Percentiles rank a stretch among this genome's conserved stretches.
phyloP scores from a whole-genome alignment of 2,888 invertebrate species.

The Acanthosepion esculentum region DNA sequence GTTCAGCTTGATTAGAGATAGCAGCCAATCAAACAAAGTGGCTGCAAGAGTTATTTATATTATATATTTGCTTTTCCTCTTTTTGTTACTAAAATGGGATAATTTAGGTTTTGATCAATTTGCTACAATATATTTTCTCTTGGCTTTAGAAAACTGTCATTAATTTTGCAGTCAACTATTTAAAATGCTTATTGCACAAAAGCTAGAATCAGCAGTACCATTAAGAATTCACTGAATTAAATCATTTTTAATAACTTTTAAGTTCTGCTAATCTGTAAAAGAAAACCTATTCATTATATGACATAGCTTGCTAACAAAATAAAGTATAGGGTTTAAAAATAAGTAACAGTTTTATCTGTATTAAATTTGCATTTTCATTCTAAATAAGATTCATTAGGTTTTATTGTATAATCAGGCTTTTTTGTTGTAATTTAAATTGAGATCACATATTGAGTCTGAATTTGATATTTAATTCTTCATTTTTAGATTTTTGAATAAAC shows the following conservation, averaged over 20 bases:
- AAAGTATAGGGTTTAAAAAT: neutral
- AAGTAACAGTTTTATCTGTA: neutral
- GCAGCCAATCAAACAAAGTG: constrained; percentile 33
- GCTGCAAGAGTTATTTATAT: constrained; percentile 33
- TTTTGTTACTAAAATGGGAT: neutral
- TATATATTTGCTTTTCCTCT: neutral
- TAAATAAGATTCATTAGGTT: too few relatives aligned
- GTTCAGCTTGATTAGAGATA: constrained; percentile 33
- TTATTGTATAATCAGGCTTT: too few relatives aligned
- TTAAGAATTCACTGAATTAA: neutral
- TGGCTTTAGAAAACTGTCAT: neutral
- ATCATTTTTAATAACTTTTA: neutral
- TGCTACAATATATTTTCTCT: neutral
- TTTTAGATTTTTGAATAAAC: too few relatives aligned
- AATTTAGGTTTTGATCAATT: neutral
- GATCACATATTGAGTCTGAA: too few relatives aligned
- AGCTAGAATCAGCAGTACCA: neutral
- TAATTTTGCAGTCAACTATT: neutral
- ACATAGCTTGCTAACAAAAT: neutral
- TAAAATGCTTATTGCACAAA: neutral
- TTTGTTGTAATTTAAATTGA: too few relatives aligned
- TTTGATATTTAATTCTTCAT: too few relatives aligned
- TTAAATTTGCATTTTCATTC: neutral
- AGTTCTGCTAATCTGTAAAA: neutral
- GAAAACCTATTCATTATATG: too few relatives aligned